These are phyloP conservation scores for Monomorium pharaonis DNA, from an alignment of 1,140 invertebrate species.

Conservation along the genomic window DNA sequence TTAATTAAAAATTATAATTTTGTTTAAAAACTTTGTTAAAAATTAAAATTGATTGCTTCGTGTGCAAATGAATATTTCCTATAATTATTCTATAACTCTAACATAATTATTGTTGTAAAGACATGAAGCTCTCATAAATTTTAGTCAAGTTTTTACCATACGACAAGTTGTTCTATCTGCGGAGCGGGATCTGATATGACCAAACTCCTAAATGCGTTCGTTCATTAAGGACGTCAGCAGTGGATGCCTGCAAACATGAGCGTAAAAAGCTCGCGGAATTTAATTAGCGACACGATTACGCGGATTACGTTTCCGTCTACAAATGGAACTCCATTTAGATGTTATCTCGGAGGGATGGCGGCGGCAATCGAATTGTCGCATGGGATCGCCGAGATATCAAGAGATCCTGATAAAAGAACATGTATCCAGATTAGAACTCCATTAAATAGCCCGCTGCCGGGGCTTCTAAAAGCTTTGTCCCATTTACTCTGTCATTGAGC, in stretches of 20 bases:
- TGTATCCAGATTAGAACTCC: slow-evolving; percentile 48
- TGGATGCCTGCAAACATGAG: background rate
- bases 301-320: slow-evolving; percentile 45
- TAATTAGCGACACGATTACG: slow-evolving; percentile 53
- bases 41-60: background rate
- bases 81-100: background rate
- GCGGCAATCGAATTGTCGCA: slow-evolving; percentile 41
- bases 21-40: background rate
- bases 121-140: background rate
- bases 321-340: slow-evolving; percentile 54
- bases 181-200: background rate
- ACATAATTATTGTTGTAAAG: background rate
- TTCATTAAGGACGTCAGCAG: slow-evolving; percentile 40
- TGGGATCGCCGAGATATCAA: slow-evolving; percentile 36
- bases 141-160: background rate
- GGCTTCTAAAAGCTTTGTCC: slow-evolving; percentile 47
- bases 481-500: slow-evolving; percentile 48
- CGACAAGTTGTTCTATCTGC: background rate
- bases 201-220: slow-evolving; percentile 36
- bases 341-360: slow-evolving; percentile 13
- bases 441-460: slow-evolving; percentile 24
- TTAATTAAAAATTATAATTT: background rate
- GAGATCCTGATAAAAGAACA: slow-evolving; percentile 23
- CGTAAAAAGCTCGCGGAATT: slow-evolving; percentile 51
- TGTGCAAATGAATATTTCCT: background rate